Evolutionary conservation across 1,140 invertebrate genomes (phyloP).

Genomic region (Saccostrea cuccullata): DNA sequence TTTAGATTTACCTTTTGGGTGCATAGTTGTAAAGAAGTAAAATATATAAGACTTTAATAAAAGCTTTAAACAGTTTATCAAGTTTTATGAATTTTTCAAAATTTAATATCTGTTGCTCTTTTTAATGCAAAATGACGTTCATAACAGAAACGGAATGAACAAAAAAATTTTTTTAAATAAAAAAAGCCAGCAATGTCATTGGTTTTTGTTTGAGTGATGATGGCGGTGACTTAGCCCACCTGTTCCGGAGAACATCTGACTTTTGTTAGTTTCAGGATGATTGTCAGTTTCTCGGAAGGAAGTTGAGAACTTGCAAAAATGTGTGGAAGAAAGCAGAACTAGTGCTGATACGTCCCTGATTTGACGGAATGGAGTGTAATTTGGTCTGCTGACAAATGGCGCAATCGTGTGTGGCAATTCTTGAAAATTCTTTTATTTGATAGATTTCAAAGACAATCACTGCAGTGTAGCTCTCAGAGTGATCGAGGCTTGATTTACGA

Average conservation of each 20-base stretch:
- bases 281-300: constrained; percentile 30
- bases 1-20: not conserved
- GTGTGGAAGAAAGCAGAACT: constrained; percentile 26
- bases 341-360: not conserved
- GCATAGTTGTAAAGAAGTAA: not conserved
- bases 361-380: constrained; percentile 27
- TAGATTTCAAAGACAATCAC: constrained; percentile 31
- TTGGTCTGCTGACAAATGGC: constrained; percentile 29
- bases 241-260: constrained; percentile 16
- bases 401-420: constrained; percentile 34
- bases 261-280: constrained; percentile 13
- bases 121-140: too few relatives aligned
- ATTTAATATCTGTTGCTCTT: too few relatives aligned
- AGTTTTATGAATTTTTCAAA: too few relatives aligned
- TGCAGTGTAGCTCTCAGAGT: not conserved
- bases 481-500: constrained; percentile 22
- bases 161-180: not conserved
- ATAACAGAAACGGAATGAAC: too few relatives aligned
- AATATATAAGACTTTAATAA: not conserved
- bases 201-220: not conserved
- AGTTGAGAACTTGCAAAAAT: constrained; percentile 37
- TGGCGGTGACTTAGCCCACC: not conserved
- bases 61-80: too few relatives aligned
- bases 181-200: not conserved
- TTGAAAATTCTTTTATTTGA: constrained; percentile 22